Conservation (phyloP, 2,888 invertebrate genomes). For the Plagodis dolabraria region DNA sequence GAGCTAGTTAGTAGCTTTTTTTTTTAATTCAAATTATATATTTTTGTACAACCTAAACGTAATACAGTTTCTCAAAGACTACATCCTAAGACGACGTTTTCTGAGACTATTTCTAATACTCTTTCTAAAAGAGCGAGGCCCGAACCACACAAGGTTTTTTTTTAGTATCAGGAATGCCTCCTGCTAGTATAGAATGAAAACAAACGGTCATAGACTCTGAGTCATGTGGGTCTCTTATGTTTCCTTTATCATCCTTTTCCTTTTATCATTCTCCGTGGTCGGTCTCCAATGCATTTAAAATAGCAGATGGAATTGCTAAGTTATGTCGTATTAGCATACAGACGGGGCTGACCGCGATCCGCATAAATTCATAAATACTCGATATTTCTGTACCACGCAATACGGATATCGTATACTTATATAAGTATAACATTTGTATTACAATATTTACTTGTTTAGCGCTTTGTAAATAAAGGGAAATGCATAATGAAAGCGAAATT, state of each 20-base stretch:
- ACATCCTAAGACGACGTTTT: too few species aligned
- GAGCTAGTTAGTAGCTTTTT: too few species aligned
- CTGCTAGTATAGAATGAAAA: neutral
- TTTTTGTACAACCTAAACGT: too few species aligned
- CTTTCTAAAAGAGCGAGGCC: too few species aligned
- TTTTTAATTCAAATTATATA: too few species aligned
- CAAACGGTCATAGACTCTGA: neutral
- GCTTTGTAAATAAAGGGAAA: too few species aligned
- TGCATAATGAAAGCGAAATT: too few species aligned
- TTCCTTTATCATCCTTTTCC: slow-evolving; percentile 19
- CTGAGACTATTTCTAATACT: too few species aligned
- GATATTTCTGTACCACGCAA: slow-evolving; percentile 14
- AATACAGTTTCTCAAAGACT: too few species aligned
- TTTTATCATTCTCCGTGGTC: slow-evolving; percentile 18
- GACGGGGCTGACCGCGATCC: slow-evolving; percentile 19
- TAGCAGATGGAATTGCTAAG: slow-evolving; percentile 30
- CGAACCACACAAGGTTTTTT: too few species aligned
- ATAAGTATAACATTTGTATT: neutral
- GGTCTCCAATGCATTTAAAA: slow-evolving; percentile 33
- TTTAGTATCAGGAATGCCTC: neutral
- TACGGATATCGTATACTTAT: neutral
- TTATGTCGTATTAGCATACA: slow-evolving; percentile 32
- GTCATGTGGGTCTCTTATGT: neutral
- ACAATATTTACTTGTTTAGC: too few species aligned
- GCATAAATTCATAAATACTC: slow-evolving; percentile 18